Conservation (phyloP, 2,797 vertebrate species). For the Meriones psammophilus region DNA sequence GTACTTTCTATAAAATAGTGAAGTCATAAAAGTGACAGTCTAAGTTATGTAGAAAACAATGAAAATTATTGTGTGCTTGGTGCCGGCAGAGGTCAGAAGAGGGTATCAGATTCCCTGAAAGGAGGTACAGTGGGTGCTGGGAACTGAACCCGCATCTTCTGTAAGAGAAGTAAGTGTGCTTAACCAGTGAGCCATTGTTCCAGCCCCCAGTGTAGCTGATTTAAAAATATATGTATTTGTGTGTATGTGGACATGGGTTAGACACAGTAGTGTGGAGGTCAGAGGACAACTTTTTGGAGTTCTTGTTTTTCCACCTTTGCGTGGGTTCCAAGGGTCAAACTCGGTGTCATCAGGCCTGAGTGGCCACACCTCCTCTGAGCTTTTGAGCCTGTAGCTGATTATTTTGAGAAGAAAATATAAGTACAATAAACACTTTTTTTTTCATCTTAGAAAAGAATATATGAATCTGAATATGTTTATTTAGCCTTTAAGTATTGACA, state of each 20-base stretch:
- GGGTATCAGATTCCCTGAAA: background rate
- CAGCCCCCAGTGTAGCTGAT: no score
- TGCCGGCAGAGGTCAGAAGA: background rate
- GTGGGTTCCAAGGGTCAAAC: background rate
- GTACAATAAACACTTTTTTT: background rate
- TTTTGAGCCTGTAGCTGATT: background rate
- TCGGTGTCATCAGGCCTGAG: background rate
- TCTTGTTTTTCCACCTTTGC: background rate
- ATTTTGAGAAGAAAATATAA: constrained; percentile 28
- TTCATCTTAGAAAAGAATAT: background rate
- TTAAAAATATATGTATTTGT: no score
- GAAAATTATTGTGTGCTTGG: no score
- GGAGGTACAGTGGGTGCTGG: background rate
- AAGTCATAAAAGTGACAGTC: no score
- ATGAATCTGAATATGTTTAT: constrained; percentile 32
- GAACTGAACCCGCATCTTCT: background rate
- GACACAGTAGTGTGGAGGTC: background rate
- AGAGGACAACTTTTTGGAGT: background rate
- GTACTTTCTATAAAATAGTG: no score
- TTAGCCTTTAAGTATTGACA: constrained; percentile 40
- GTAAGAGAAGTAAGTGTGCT: no score
- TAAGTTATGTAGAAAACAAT: no score
- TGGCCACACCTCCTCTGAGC: background rate
- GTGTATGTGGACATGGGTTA: background rate
- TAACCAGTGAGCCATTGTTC: no score